Evolutionary conservation across 2,113 vertebrate genomes (phyloP).

Genomic region (Dromaius novaehollandiae): DNA sequence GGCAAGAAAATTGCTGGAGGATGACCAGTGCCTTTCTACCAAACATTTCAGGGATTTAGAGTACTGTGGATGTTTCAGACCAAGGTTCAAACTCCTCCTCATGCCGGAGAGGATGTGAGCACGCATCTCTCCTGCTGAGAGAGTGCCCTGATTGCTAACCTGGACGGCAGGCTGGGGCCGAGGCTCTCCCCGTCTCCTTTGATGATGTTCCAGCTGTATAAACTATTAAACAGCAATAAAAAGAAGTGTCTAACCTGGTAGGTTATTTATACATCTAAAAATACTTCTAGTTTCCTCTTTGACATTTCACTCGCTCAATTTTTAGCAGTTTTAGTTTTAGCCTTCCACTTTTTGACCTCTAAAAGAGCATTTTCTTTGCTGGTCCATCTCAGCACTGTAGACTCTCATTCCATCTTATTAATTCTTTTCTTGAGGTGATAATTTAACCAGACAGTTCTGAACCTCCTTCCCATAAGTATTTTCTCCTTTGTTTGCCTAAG

Average conservation of each 20-base stretch:
- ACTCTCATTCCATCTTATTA: neutral
- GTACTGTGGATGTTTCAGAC: neutral
- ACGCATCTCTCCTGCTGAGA: neutral
- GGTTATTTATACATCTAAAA: neutral
- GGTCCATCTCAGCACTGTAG: neutral
- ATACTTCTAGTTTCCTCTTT: neutral
- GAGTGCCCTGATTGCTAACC: neutral
- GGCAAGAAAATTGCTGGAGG: neutral
- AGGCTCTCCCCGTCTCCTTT: neutral
- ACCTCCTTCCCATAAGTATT: neutral
- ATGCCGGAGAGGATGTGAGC: neutral
- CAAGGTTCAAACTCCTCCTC: neutral
- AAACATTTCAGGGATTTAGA: neutral
- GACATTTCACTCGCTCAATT: neutral
- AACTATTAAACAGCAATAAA: neutral
- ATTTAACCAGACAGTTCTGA: neutral
- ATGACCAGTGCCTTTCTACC: neutral
- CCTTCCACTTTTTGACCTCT: neutral
- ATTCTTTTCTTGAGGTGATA: neutral
- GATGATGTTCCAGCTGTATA: neutral
- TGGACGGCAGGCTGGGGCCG: neutral
- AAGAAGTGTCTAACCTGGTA: neutral
- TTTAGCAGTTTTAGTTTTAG: neutral
- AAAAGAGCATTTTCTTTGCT: neutral
- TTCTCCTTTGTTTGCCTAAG: neutral